Evolutionary conservation across 2,888 invertebrate species (phyloP), one percentile per base, ranked within the genome.

Genomic region (Synanthedon formicaeformis): DNA sequence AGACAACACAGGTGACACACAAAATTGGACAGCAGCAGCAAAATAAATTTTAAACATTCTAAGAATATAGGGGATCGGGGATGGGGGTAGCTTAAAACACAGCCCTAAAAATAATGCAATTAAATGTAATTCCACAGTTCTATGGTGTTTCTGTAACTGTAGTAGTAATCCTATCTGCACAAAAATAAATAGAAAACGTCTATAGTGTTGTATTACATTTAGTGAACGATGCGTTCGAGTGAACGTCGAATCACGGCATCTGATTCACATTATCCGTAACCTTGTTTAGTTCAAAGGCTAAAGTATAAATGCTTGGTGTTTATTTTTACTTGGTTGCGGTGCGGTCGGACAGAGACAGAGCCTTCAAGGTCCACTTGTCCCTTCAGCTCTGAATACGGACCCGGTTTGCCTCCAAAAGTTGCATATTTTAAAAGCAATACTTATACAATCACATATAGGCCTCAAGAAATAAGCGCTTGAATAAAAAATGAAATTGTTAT

Each of bases 291-390:
- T 64, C 66, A 71, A 75, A 75, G 74, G 71, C 70, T 72, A 58
- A 34, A 63, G 60, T 57, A 60, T 65, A 61, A 40, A 55, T 51
- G 34, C 23, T 23, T 23, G 60, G 67, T 70, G 67, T 71, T 69
- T 69, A 69, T 73, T 71, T 70, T 69, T 67, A 72, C 67, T 66
- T 61, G 65, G 62, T 63, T 71, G 74, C 66, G 57, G 59, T 52
- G 65, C 62, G 54, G 57, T 61, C 60, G 70, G 63, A 34, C 34
- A 34, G 10, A 34, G 8, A 34, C 34, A 10, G 34, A 10, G 10
- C 60, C 65, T 67, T 77, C 81, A 82, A 81, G 81, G 76, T 62
- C 72, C 71, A 69, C 71, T 67, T 73, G 79, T 75, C 73, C 78
- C 76, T 81, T 78, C 72, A 68, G 67, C 67, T 75, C 67, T 67